These are phyloP conservation scores for Drosophila nigromelanica DNA, from an alignment of 1,140 invertebrate species.

Conservation along the genomic window DNA sequence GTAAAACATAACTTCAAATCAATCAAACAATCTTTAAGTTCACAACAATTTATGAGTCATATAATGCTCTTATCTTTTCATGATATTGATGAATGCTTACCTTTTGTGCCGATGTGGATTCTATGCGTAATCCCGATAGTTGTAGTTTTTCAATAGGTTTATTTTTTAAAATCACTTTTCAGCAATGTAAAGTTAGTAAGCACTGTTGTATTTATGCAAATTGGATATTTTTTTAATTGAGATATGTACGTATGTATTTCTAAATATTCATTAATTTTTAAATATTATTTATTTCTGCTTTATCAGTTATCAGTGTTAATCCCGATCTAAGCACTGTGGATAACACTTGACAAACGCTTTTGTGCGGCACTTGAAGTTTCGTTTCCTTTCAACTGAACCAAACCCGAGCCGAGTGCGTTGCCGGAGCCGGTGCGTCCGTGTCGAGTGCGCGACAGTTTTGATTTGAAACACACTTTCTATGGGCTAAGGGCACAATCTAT, in stretches of 20 bases:
- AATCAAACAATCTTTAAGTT: constrained; percentile 28
- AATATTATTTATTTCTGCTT: background rate
- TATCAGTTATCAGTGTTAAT: background rate
- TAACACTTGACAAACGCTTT: constrained; percentile 19
- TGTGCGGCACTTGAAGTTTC: constrained; percentile 18
- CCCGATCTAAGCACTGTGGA: constrained; percentile 1
- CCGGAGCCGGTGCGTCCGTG: constrained; percentile 72
- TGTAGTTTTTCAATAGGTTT: background rate
- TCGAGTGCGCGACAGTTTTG: constrained; percentile 80
- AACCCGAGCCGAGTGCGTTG: constrained; percentile 27
- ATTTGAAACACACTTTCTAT: constrained; percentile 71
- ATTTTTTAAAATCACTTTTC: background rate
- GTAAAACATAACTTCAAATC: background rate
- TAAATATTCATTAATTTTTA: background rate
- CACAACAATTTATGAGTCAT: constrained; percentile 24
- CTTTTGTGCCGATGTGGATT: constrained; percentile 16
- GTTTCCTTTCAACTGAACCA: constrained; percentile 9
- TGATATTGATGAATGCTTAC: constrained; percentile 16
- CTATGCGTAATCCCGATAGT: constrained; percentile 26
- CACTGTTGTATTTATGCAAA: background rate
- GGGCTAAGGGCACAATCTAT: constrained; percentile 45
- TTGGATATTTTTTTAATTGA: background rate
- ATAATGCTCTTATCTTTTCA: background rate
- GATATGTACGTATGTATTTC: too few species aligned
- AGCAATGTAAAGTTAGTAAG: background rate